Conservation (phyloP, 2,888 invertebrate genomes). For the Carcina quercana region DNA sequence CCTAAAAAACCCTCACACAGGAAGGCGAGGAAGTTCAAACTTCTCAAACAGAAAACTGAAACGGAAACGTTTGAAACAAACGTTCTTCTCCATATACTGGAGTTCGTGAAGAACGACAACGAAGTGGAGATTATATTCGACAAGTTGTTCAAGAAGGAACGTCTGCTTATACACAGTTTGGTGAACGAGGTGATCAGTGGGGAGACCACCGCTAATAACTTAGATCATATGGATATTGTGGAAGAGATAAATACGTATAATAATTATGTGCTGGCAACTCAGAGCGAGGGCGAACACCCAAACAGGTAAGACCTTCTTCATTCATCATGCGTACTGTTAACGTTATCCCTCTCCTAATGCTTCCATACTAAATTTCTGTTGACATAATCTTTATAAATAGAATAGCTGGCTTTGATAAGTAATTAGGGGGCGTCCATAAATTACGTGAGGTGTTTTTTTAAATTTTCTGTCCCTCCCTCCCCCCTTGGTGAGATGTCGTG, state of each 20-base stretch:
- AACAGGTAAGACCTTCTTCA: slow-evolving; percentile 26
- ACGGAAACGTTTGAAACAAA: slow-evolving; percentile 25
- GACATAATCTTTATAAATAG: too few relatives aligned
- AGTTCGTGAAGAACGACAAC: slow-evolving; percentile 40
- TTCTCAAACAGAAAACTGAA: not conserved
- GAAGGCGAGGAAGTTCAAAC: slow-evolving; percentile 1
- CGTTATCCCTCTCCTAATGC: not conserved
- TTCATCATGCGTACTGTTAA: not conserved
- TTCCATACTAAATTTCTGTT: too few relatives aligned
- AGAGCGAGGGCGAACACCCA: slow-evolving; percentile 26
- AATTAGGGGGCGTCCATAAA: too few relatives aligned
- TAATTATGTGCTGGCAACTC: slow-evolving; percentile 28
- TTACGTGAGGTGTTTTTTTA: too few relatives aligned
- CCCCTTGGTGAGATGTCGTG: too few relatives aligned
- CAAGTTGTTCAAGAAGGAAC: slow-evolving; percentile 22
- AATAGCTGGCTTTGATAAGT: too few relatives aligned
- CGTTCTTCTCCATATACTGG: slow-evolving; percentile 27
- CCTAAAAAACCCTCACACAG: slow-evolving; percentile 1
- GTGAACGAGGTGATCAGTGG: slow-evolving; percentile 22
- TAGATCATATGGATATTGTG: slow-evolving; percentile 23
- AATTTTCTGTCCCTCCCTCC: too few relatives aligned
- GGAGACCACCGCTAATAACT: slow-evolving; percentile 12
- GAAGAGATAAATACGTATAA: slow-evolving; percentile 28
- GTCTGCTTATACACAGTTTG: slow-evolving; percentile 26
- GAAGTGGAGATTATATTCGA: slow-evolving; percentile 37